phyloP scores from a whole-genome alignment of 1,140 invertebrate species.

The Doryteuthis pealeii region DNA sequence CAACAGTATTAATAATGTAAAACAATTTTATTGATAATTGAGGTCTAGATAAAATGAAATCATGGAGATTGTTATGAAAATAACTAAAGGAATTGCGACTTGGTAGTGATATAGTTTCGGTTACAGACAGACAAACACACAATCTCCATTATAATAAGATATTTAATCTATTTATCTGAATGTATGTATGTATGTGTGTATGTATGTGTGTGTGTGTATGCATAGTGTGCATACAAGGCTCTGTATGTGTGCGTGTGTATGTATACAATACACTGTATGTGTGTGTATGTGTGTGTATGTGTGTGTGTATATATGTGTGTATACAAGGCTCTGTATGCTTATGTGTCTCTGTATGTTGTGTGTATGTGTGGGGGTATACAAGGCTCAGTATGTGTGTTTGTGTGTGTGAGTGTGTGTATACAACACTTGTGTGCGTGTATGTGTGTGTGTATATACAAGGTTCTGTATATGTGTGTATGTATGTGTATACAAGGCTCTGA shows the following conservation, averaged over 20 bases:
- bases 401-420: slow-evolving; percentile 22
- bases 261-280: slow-evolving; percentile 7
- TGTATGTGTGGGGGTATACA: slow-evolving; percentile 24
- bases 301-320: background rate
- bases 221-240: background rate
- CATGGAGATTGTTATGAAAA: too few species aligned
- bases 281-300: slow-evolving; percentile 22
- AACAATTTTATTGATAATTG: too few species aligned
- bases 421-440: slow-evolving; percentile 22
- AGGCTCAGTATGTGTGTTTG: slow-evolving; percentile 27
- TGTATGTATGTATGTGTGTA: slow-evolving; percentile 29
- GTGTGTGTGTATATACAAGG: slow-evolving; percentile 21
- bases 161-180: slow-evolving; percentile 24
- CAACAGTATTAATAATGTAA: too few species aligned
- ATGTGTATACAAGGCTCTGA: slow-evolving; percentile 15
- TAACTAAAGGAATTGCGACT: too few species aligned
- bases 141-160: too few species aligned
- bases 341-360: background rate
- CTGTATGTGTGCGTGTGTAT: background rate
- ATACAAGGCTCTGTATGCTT: background rate
- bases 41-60: too few species aligned
- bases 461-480: slow-evolving; percentile 21
- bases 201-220: slow-evolving; percentile 12
- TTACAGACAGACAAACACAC: too few species aligned
- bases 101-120: too few species aligned